These are phyloP conservation scores for Bufo gargarizans DNA, from an alignment of 2,113 vertebrate species.

Conservation along the genomic window DNA sequence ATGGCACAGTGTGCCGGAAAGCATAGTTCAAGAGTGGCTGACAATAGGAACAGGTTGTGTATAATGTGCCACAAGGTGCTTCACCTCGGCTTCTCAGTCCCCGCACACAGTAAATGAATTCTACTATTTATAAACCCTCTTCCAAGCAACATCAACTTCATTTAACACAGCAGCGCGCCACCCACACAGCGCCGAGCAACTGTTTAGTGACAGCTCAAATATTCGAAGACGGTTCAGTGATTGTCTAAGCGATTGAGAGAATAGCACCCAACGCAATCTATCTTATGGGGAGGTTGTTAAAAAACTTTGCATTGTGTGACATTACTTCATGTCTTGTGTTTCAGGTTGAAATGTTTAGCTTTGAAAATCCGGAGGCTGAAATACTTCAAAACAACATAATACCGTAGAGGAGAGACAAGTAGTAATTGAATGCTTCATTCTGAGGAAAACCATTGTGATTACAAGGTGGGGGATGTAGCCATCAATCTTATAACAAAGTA, in stretches of 20 bases:
- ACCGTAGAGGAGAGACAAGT: not conserved
- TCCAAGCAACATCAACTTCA: constrained; percentile 36
- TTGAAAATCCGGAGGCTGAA: constrained; percentile 20
- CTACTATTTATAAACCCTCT: constrained; percentile 43
- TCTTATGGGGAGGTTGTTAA: constrained; percentile 2
- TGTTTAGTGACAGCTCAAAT: constrained; percentile 39
- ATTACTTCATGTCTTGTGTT: constrained; percentile 33
- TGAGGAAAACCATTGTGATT: constrained; percentile 8
- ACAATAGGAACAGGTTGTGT: not conserved
- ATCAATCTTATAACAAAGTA: constrained; percentile 46
- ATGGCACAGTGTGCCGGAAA: not conserved
- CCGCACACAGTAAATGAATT: constrained; percentile 7
- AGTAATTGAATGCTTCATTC: constrained; percentile 29
- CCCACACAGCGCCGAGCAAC: constrained; percentile 38
- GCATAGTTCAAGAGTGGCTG: not conserved
- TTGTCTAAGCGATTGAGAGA: constrained; percentile 29
- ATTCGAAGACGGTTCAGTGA: constrained; percentile 34
- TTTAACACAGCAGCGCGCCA: constrained; percentile 48
- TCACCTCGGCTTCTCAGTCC: not conserved
- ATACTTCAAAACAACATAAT: constrained; percentile 17
- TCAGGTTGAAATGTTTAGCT: constrained; percentile 30
- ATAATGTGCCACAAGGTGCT: not conserved
- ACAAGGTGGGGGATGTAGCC: not conserved
- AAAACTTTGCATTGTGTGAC: constrained; percentile 21
- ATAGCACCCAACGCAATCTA: not conserved